These are phyloP conservation scores for Microctenopoma steveboyesi DNA, from an alignment of 2,797 vertebrate genomes.

Conservation along the genomic window DNA sequence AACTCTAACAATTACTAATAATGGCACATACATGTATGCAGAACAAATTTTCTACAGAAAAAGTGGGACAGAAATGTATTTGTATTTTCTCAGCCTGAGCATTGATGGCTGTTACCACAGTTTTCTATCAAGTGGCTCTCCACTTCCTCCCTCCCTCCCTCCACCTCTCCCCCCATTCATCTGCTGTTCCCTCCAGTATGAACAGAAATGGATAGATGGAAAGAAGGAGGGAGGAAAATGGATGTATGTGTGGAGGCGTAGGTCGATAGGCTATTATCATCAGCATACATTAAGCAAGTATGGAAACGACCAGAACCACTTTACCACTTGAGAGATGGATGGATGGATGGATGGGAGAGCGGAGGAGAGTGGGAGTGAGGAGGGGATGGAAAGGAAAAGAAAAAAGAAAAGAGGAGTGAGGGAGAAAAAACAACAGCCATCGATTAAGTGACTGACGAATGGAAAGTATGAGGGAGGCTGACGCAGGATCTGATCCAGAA, in stretches of 20 bases:
- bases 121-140: constrained; percentile 58
- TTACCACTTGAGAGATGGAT: constrained; percentile 46
- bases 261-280: constrained; percentile 76
- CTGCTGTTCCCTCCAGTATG: constrained; percentile 63
- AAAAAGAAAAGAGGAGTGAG: constrained; percentile 10
- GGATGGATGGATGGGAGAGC: constrained; percentile 10
- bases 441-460: constrained; percentile 47
- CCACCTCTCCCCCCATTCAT: constrained; percentile 40
- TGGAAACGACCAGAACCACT: constrained; percentile 72
- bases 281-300: constrained; percentile 74
- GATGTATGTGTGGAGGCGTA: constrained; percentile 63
- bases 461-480: constrained; percentile 17
- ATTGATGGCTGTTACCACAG: constrained; percentile 42
- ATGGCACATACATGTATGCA: neutral
- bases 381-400: constrained; percentile 1
- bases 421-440: constrained; percentile 48
- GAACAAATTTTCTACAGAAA: too few relatives aligned
- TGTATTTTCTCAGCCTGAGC: constrained; percentile 35
- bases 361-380: constrained; percentile 8
- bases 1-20: constrained; percentile 4
- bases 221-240: constrained; percentile 48
- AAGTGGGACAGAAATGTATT: constrained; percentile 32
- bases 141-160: constrained; percentile 29
- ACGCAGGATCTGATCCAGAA: constrained; percentile 31
- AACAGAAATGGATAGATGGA: constrained; percentile 46